Percentiles rank a stretch among this genome's conserved stretches.
Evolutionary conservation across 2,113 vertebrate genomes (phyloP).

Genomic region (Charadrius vociferus): DNA sequence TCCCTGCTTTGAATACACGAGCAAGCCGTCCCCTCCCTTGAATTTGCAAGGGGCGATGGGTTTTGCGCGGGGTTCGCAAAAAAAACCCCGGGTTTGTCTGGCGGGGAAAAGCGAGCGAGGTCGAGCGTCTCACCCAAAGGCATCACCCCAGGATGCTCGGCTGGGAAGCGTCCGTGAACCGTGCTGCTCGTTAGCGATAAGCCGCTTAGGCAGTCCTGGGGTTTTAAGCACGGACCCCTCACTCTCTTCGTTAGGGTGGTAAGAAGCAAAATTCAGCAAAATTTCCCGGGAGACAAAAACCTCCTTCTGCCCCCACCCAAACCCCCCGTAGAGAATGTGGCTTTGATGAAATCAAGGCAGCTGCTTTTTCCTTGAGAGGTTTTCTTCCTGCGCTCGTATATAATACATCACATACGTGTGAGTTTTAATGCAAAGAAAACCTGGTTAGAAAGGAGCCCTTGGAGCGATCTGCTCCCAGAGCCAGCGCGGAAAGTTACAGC

Average conservation of each 20-base stretch:
- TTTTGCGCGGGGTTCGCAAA: not conserved
- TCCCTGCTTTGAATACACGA: not conserved
- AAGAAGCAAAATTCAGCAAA: not conserved
- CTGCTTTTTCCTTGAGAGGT: not conserved
- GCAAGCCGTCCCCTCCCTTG: not conserved
- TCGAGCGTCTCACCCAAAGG: accelerated
- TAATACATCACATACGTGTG: not conserved
- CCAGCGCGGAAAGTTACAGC: not conserved
- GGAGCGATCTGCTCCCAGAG: not conserved
- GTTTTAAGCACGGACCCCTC: not conserved
- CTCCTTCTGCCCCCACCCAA: not conserved
- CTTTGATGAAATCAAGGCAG: not conserved
- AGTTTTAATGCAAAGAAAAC: not conserved
- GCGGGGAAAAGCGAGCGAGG: not conserved
- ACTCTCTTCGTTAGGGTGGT: not conserved
- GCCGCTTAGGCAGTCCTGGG: not conserved
- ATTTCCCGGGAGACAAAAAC: not conserved
- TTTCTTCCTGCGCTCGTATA: not conserved
- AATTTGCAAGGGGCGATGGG: not conserved
- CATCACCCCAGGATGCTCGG: not conserved
- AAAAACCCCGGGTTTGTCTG: not conserved
- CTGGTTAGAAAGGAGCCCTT: not conserved
- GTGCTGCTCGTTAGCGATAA: not conserved
- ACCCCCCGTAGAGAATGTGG: accelerated
- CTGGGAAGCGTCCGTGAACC: not conserved